Conservation (phyloP, 2,113 vertebrate genomes). For the Bubo scandiacus region DNA sequence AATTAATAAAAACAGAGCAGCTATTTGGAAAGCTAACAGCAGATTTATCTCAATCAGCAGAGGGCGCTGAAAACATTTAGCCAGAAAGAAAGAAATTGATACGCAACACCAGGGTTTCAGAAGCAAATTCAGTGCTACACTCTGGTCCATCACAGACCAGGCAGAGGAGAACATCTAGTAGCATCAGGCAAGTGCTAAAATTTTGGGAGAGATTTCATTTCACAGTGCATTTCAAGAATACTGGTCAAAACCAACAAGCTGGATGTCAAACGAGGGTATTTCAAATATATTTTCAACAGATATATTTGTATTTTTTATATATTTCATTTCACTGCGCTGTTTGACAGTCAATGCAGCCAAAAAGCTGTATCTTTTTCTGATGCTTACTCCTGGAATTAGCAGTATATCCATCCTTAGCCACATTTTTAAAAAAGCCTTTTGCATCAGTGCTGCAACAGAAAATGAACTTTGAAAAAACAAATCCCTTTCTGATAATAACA, state of each 20-base stretch:
- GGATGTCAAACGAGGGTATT: neutral
- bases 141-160: fast-evolving
- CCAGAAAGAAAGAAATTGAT: fast-evolving
- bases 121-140: neutral
- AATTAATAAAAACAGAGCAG: fast-evolving
- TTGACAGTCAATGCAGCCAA: neutral
- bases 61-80: conserved; percentile 25
- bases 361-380: neutral
- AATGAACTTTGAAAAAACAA: neutral
- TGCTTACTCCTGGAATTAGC: neutral
- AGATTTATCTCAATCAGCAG: neutral
- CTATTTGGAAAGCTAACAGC: no score
- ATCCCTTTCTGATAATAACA: neutral
- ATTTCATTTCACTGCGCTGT: neutral
- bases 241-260: neutral
- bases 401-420: neutral
- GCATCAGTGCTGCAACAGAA: neutral
- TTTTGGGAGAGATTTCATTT: neutral
- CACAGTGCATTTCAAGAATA: neutral
- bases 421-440: neutral
- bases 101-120: fast-evolving
- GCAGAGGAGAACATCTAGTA: neutral
- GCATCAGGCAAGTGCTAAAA: fast-evolving
- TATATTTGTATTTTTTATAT: neutral
- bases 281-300: neutral